Evolutionary conservation across 1,140 invertebrate genomes (phyloP).

Genomic region (Aphelinus certus): DNA sequence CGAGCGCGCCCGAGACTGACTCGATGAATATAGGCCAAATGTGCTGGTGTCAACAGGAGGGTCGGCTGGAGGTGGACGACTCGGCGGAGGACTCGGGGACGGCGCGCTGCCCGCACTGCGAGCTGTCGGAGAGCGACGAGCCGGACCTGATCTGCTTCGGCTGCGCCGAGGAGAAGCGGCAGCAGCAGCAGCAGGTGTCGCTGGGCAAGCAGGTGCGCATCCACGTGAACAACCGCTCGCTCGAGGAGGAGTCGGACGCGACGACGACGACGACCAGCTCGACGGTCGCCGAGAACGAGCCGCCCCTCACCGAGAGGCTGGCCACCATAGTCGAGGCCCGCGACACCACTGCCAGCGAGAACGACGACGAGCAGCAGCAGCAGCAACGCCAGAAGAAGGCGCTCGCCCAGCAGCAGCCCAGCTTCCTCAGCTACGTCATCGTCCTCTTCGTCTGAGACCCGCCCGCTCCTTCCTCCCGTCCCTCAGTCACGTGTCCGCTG

Average conservation of each 20-base stretch:
- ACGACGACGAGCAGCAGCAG: constrained; percentile 56
- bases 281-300: constrained; percentile 17
- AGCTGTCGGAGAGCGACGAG: constrained; percentile 50
- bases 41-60: too few relatives aligned
- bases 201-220: constrained; percentile 57
- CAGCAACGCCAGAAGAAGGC: constrained; percentile 40
- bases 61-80: too few relatives aligned
- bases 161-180: constrained; percentile 53
- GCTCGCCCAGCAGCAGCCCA: constrained; percentile 23
- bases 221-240: constrained; percentile 54
- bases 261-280: constrained; percentile 43
- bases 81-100: constrained; percentile 3
- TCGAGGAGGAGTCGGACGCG: constrained; percentile 58
- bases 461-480: too few relatives aligned
- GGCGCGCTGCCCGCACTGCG: constrained; percentile 52
- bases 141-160: constrained; percentile 59
- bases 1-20: too few relatives aligned
- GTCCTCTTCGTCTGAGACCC: constrained; percentile 58
- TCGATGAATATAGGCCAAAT: too few relatives aligned
- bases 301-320: constrained; percentile 49
- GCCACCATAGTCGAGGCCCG: constrained; percentile 60
- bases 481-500: too few relatives aligned
- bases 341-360: constrained; percentile 51
- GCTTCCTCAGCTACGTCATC: constrained; percentile 62
- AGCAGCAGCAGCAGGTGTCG: constrained; percentile 46